Evolutionary conservation across 2,797 vertebrate species (phyloP), one percentile per base, ranked within the genome.

Genomic region (Mus spretus): DNA sequence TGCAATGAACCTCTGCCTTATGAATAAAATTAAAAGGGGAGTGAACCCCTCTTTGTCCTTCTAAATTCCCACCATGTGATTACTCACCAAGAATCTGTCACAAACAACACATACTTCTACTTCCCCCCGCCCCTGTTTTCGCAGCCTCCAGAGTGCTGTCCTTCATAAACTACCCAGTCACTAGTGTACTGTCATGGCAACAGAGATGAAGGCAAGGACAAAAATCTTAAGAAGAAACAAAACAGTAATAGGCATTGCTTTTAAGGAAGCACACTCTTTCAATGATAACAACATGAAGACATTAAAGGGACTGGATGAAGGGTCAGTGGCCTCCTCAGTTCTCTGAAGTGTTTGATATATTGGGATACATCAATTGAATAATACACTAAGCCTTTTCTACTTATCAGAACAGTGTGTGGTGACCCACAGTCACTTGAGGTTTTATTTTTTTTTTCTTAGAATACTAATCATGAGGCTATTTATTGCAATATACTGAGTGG

Each of bases 271-370:
- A 53, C 47, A 55, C 0, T 44, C 0, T 96, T 93, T 94, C 90
- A 91, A 55, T 90, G 24, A 53, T 95, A 89, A 44, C 31, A 9
- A 40, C 24, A 22, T 28, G 50, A 59, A 85, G 0, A 97, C 90
- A 97, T 95, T 65, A 31, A 67, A 81, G 87, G 72, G 94, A 31
- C n/a, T 57, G 78, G 95, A 92, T 82, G 15, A 83, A 94, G 96
- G 59, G 17, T 96, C 67, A 93, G 63, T 92, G 37, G 2, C 13
- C 95, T 11, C 80, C 87, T 83, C 1, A 90, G 13, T 82, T 96
- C 11, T 83, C 26, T 57, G 93, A 94, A 94, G 17, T 72, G 14
- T 97, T 94, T 95, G 20, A 94, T 83, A 61, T 88, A 72, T 95
- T 95, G 80, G 90, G 19, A 59, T 80, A 12, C 59, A 78, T 44